Base-by-base conservation (phyloP, 1,140 invertebrate species). In the Caerostris extrusa region DNA sequence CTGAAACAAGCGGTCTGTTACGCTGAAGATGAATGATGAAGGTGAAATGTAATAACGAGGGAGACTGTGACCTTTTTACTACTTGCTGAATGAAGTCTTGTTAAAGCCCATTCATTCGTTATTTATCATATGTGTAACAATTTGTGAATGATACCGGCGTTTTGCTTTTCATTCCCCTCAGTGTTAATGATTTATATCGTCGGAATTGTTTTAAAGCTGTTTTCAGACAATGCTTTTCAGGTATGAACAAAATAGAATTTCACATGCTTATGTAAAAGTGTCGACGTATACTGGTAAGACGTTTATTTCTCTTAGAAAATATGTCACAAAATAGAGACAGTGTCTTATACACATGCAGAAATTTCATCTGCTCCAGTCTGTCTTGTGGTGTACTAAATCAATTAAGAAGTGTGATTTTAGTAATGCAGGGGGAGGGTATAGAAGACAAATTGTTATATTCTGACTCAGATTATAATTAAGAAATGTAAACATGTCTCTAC, bases 31-130 rank as follows among this genome's bases (percentile, higher is more conserved):
- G 71, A 77, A 77, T 77, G 71, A 77, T 50, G 71, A 77, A 77
- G 69, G 69, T 77, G 71, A 77, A 77, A 77, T 10, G 71, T 53
- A 77, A 77, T 77, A 77, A 77, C 71, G 71, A 77, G 50, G 71
- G 71, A 77, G 53, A 77, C 34, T 77, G 71, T 53, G 71, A 5
- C 71, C 34, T 77, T 77, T 77, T 77, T 77, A 77, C 34, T 12
- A 8, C 71, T 77, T 2, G 34, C 71, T 77, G 71, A 77, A 77
- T 77, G 71, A 77, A 53, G 14, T 19, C 71, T 77, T 50, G 71
- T 77, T 77, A 77, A 50, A 77, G 34, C 53, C 71, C 10, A 12
- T 12, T 53, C 50, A 77, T 53, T 14, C 71, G 53, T 77, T 77
- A 34, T 34, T 77, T 77, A 77, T 17, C 71, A 77, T 77, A 77